phyloP scores from a whole-genome alignment of 2,888 invertebrate species.

The Microplitis deprimator region DNA sequence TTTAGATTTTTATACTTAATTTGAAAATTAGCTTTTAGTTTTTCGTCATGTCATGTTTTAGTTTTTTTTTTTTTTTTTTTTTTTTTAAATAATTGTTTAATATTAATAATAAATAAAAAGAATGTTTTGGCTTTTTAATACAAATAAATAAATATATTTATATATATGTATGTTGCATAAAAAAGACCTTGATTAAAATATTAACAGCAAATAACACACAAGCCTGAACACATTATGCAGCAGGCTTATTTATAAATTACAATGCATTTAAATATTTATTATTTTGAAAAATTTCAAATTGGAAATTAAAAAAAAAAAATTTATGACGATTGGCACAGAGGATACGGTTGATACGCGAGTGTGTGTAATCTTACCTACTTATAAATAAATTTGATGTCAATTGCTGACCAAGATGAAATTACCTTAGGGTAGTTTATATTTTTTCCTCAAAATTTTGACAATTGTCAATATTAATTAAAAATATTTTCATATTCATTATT shows the following conservation, averaged over 20 bases:
- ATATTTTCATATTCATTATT: too few relatives aligned
- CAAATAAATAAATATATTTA: constrained; percentile 29
- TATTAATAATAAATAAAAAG: too few relatives aligned
- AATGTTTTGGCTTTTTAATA: neutral
- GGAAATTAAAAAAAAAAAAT: neutral
- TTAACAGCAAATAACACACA: constrained; percentile 36
- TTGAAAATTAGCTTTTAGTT: too few relatives aligned
- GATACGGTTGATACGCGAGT: neutral
- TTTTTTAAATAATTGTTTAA: too few relatives aligned
- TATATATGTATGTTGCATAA: neutral
- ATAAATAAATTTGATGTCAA: too few relatives aligned
- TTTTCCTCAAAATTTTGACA: too few relatives aligned
- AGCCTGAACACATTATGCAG: constrained; percentile 30
- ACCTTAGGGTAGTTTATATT: too few relatives aligned
- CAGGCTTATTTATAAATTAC: neutral
- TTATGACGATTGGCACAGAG: neutral
- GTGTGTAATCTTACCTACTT: neutral
- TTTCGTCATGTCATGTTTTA: too few relatives aligned
- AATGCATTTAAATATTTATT: neutral
- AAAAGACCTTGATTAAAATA: neutral
- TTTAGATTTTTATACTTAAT: too few relatives aligned
- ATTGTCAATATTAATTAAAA: too few relatives aligned
- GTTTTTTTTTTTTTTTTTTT: too few relatives aligned
- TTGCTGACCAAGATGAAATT: too few relatives aligned
- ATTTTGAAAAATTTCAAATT: neutral